A percentile compares a stretch with the other conserved stretches of the same genome.
Evolutionary conservation across 2,888 invertebrate species (phyloP).

Genomic region (Acronicta alni): DNA sequence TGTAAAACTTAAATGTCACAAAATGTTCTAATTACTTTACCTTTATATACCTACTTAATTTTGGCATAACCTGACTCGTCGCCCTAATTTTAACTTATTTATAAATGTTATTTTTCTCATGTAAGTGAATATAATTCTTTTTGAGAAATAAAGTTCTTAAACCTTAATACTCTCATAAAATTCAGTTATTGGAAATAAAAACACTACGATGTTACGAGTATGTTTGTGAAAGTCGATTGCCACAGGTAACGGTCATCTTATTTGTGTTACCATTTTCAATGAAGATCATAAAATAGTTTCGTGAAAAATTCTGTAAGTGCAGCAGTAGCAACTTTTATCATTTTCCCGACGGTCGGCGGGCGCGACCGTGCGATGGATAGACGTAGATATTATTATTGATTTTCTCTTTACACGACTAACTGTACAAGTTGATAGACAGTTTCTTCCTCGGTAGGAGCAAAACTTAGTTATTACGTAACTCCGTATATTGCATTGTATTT

Average conservation of each 20-base stretch:
- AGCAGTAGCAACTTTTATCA: constrained; percentile 47
- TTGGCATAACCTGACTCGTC: too few species aligned
- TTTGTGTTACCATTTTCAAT: constrained; percentile 9
- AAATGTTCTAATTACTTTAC: too few species aligned
- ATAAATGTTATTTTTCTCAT: too few species aligned
- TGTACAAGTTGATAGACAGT: constrained; percentile 55
- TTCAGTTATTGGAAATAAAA: background rate
- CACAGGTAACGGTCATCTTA: background rate
- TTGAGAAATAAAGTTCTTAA: too few species aligned
- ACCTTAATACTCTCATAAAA: background rate
- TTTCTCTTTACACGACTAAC: constrained; percentile 62
- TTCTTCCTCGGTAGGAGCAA: constrained; percentile 28
- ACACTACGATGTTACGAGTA: too few species aligned
- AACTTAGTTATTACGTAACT: constrained; percentile 40
- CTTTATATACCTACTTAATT: too few species aligned
- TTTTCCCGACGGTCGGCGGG: constrained; percentile 32
- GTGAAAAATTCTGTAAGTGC: constrained; percentile 40
- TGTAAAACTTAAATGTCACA: too few species aligned
- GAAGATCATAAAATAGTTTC: constrained; percentile 6
- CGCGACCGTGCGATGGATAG: constrained; percentile 48
- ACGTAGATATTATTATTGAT: constrained; percentile 64
- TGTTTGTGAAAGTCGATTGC: too few species aligned
- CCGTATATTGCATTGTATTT: constrained; percentile 41
- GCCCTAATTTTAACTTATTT: too few species aligned
- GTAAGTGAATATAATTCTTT: too few species aligned